These are phyloP conservation scores for Platysternon megacephalum DNA, from an alignment of 2,113 vertebrate species.

Conservation along the genomic window DNA sequence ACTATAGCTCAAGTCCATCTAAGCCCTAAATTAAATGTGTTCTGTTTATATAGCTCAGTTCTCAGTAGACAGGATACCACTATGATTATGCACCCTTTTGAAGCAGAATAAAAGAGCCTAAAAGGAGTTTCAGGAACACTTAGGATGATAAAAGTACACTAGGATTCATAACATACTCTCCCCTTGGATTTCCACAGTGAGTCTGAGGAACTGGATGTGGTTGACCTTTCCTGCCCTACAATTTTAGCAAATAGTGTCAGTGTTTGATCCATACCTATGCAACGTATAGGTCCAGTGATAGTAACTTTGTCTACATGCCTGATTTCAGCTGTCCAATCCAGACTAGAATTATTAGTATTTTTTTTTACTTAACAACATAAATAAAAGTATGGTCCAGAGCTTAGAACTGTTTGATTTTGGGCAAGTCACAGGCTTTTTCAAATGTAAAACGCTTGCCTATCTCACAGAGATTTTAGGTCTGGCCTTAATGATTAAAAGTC, in stretches of 20 bases:
- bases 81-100: neutral
- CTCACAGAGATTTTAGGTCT: neutral
- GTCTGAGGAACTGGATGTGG: neutral
- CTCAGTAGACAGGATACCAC: neutral
- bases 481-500: neutral
- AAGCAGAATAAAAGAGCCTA: neutral
- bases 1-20: neutral
- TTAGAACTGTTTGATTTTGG: neutral
- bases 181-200: neutral
- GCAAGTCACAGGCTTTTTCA: neutral
- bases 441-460: neutral
- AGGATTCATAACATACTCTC: neutral
- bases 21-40: fast-evolving
- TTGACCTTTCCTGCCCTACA: neutral
- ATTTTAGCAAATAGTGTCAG: neutral
- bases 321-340: neutral
- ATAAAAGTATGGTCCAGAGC: neutral
- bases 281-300: neutral
- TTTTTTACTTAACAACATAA: neutral
- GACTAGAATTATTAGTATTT: neutral
- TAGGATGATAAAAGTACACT: neutral
- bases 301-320: neutral
- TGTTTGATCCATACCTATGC: neutral
- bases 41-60: neutral
- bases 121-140: neutral